phyloP scores from a whole-genome alignment of 2,888 invertebrate species.

The Candidula unifasciata region DNA sequence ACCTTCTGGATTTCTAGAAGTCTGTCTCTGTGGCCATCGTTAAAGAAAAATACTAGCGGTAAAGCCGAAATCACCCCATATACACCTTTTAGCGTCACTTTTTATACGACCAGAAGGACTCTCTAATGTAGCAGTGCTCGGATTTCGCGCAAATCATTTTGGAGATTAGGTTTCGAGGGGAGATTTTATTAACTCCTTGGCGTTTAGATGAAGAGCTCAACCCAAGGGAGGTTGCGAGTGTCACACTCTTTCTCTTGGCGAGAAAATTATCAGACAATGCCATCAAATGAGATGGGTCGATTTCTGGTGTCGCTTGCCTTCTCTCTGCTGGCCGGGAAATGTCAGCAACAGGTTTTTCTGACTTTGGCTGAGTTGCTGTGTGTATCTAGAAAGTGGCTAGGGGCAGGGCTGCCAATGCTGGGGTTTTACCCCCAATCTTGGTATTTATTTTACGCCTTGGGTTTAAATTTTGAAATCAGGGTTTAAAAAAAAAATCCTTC shows the following conservation, averaged over 20 bases:
- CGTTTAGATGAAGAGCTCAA: conserved; percentile 46
- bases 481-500: no score
- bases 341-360: not conserved
- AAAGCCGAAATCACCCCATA: no score
- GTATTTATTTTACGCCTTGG: no score
- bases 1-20: no score
- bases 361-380: not conserved
- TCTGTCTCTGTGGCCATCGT: no score
- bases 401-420: no score
- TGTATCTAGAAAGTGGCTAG: not conserved
- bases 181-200: conserved; percentile 44
- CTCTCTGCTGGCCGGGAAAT: not conserved
- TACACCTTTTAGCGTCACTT: not conserved
- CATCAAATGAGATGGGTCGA: conserved; percentile 28
- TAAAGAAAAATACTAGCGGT: no score
- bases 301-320: conserved; percentile 15
- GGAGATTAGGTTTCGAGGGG: conserved; percentile 10
- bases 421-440: no score
- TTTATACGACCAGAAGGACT: not conserved
- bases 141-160: not conserved
- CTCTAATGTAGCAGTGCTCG: not conserved
- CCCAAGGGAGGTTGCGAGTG: conserved; percentile 45
- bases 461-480: no score
- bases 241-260: conserved; percentile 15
- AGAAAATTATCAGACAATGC: conserved; percentile 37